These are phyloP conservation scores for Thamnaconus septentrionalis DNA, from an alignment of 2,113 vertebrate genomes.

Conservation along the genomic window DNA sequence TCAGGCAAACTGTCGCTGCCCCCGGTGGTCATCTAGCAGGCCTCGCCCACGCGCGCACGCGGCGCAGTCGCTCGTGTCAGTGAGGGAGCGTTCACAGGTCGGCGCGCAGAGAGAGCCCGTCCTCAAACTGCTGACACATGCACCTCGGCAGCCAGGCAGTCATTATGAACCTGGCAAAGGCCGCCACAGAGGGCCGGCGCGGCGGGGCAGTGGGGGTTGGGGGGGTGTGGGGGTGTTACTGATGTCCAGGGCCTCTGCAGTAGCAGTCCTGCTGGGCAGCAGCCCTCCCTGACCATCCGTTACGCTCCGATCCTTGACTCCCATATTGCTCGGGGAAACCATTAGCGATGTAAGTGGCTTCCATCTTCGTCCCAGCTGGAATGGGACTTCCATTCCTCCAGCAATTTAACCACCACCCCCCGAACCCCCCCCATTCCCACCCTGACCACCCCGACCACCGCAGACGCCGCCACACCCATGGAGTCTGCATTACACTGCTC, in stretches of 20 bases:
- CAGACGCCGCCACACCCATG: constrained; percentile 1
- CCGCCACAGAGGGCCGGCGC: constrained; percentile 37
- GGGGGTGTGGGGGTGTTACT: no score
- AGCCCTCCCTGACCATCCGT: constrained; percentile 39
- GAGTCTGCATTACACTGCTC: constrained; percentile 24
- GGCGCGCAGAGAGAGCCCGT: constrained; percentile 47
- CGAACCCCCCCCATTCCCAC: not conserved
- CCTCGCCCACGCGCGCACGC: constrained; percentile 7
- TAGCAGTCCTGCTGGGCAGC: constrained; percentile 46
- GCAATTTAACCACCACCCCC: constrained; percentile 34
- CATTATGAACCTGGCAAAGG: constrained; percentile 67
- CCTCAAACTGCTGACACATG: constrained; percentile 73
- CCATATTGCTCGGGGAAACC: constrained; percentile 20
- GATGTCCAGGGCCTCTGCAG: no score
- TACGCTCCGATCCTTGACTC: constrained; percentile 45
- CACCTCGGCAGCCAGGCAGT: constrained; percentile 54
- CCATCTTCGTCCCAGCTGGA: constrained; percentile 59
- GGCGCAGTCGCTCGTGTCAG: constrained; percentile 42
- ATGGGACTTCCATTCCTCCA: constrained; percentile 31
- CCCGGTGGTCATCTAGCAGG: constrained; percentile 9
- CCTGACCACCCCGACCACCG: no score
- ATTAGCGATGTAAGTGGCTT: constrained; percentile 38
- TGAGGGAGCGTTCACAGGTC: constrained; percentile 27
- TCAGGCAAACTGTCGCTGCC: not conserved
- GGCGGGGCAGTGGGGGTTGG: constrained; percentile 38